Percentiles rank a stretch among this genome's conserved stretches.
Conservation (phyloP, 2,888 invertebrate genomes). For the Acleris sparsana region DNA sequence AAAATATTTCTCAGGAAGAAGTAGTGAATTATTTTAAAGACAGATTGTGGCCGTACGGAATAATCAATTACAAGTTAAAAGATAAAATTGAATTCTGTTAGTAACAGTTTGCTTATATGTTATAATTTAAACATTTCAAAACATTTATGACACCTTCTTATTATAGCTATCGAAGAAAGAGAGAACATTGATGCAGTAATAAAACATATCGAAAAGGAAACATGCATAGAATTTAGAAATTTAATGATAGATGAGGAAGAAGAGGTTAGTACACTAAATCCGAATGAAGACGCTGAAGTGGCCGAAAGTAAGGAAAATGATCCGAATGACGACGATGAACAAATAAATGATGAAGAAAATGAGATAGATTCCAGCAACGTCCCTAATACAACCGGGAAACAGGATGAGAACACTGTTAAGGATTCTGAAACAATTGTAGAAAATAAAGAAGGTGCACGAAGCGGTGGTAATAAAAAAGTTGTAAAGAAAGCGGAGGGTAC, state of each 20-base stretch:
- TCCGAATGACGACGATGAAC: neutral
- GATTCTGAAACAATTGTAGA: neutral
- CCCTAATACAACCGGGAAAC: neutral
- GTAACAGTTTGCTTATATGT: constrained; percentile 41
- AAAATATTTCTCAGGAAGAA: constrained; percentile 44
- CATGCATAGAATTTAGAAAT: constrained; percentile 66
- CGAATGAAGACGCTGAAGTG: neutral
- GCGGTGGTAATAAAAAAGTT: neutral
- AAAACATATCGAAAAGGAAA: constrained; percentile 69
- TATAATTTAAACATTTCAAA: neutral
- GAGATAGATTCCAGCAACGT: neutral
- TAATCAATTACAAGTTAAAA: constrained; percentile 61
- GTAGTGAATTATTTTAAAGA: constrained; percentile 62
- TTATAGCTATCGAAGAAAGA: constrained; percentile 67
- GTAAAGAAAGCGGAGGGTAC: neutral
- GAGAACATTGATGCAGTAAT: constrained; percentile 70
- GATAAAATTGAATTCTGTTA: constrained; percentile 68
- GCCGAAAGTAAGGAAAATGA: neutral
- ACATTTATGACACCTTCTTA: neutral
- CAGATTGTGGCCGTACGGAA: constrained; percentile 66
- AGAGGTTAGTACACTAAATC: constrained; percentile 11
- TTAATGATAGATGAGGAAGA: constrained; percentile 40
- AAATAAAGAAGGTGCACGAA: neutral
- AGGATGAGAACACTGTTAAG: neutral
- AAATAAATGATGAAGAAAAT: neutral